Base-by-base conservation (phyloP, 2,888 invertebrate species). In the Sinelater perroti region DNA sequence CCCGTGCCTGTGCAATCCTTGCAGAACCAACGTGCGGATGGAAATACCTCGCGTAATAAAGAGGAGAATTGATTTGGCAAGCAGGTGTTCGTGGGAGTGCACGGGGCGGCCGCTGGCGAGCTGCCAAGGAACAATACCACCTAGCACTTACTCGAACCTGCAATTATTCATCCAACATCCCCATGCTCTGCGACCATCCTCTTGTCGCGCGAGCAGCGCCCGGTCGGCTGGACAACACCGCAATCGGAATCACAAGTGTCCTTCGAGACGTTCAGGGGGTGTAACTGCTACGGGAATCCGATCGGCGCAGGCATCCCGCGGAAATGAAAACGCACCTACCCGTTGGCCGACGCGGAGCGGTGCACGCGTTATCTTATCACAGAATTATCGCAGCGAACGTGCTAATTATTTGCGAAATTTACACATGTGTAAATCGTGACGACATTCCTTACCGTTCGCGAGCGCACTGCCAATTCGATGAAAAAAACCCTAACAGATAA, bases 371-470 rank as follows among this genome's bases (percentile, higher is more conserved):
- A 60, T 64, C 66, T 67, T 70, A 70, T 70, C 68, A 65, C 67
- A 64, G 57, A 50, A 56, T 59, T 63, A 67, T 65, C 63, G 52
- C 56, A 51, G 50, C 60, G 64, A 68, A 65, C 63, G 56, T 64
- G 62, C 64, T 63, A 68, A 62, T 72, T 73, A 71, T 69, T 68
- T 66, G 74, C 74, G 69, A 77, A 75, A 72, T 74, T 70, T 74
- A 75, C 76, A 78, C 78, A 78, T 78, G 78, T 78, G 77, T 77
- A 76, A 73, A 66, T 70, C 67, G 68, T 75, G 76, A 75, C 76
- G 78, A 78, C 77, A 77, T 77, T 75, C 74, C 75, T 74, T 51
- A 56, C 53, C 52, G 63, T 66, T 67, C 66, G 64, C 66, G 61
- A 67, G 59, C 62, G 60, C 50, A 61, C 62, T 64, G 56, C 64